Percentiles rank a stretch among this genome's conserved stretches.
Conservation (phyloP, 2,797 vertebrate species). For the Ambastaia sidthimunki region DNA sequence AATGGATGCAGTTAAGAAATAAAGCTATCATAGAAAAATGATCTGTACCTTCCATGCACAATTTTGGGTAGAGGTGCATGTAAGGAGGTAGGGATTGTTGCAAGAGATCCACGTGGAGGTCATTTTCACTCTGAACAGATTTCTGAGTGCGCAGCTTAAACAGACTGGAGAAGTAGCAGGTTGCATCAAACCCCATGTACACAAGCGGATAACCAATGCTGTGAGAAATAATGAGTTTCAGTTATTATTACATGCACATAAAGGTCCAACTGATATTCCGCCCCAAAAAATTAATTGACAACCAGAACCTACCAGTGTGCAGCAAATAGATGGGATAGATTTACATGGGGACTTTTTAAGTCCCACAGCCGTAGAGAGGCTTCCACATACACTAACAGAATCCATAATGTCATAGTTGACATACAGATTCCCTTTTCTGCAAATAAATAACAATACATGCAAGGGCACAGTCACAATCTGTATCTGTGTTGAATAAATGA, state of each 20-base stretch:
- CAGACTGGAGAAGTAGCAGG: conserved; percentile 84
- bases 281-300: conserved; percentile 1
- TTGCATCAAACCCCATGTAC: conserved; percentile 83
- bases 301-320: conserved; percentile 78
- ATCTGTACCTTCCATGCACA: conserved; percentile 68
- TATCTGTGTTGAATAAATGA: neutral
- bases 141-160: conserved; percentile 82
- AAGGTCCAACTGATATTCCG: neutral
- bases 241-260: neutral
- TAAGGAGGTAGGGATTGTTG: conserved; percentile 80
- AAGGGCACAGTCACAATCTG: too few species aligned
- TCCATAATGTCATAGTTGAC: conserved; percentile 84
- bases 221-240: conserved; percentile 33
- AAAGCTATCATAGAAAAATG: conserved; percentile 42
- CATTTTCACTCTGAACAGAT: conserved; percentile 77
- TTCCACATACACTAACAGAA: conserved; percentile 83
- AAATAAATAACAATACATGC: neutral
- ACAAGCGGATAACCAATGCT: conserved; percentile 85
- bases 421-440: conserved; percentile 82
- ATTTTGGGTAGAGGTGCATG: conserved; percentile 79
- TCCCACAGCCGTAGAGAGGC: conserved; percentile 83
- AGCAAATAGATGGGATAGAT: conserved; percentile 83
- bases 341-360: conserved; percentile 80
- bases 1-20: neutral
- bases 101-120: conserved; percentile 82